phyloP scores from a whole-genome alignment of 2,797 vertebrate genomes.

The Margarornis squamiger region DNA sequence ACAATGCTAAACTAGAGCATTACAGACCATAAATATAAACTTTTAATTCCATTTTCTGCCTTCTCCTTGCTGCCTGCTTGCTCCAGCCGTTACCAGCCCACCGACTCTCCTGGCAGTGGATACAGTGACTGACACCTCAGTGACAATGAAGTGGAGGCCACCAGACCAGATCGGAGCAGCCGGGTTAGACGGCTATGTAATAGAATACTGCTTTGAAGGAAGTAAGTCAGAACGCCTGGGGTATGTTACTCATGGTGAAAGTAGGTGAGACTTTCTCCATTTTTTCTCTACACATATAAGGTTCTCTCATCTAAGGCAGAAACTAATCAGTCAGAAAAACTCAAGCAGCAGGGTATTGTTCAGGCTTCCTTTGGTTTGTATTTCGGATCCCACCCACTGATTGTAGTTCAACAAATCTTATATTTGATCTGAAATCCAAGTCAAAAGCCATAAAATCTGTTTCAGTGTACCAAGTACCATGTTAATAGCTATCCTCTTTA shows the following conservation, averaged over 20 bases:
- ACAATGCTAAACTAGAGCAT: background rate
- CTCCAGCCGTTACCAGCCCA: slow-evolving; percentile 94
- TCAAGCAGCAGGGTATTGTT: background rate
- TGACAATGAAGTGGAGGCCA: slow-evolving; percentile 96
- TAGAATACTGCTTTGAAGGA: slow-evolving; percentile 98
- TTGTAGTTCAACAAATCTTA: background rate
- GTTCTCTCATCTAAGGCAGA: background rate
- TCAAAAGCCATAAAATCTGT: background rate
- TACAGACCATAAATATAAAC: background rate
- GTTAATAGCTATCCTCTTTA: background rate
- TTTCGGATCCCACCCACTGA: background rate
- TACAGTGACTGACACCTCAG: slow-evolving; percentile 88
- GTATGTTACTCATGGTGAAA: background rate
- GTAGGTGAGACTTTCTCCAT: slow-evolving; percentile 48
- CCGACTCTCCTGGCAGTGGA: slow-evolving; percentile 93
- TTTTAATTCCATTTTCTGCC: background rate
- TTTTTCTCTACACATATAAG: background rate
- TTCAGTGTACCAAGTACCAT: background rate
- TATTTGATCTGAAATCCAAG: background rate
- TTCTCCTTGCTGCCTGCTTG: background rate
- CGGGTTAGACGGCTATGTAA: slow-evolving; percentile 92
- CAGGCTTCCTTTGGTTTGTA: background rate
- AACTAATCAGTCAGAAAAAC: background rate
- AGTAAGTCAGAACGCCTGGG: slow-evolving; percentile 78
- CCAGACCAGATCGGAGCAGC: slow-evolving; percentile 97